phyloP scores from a whole-genome alignment of 2,888 invertebrate genomes.

The Podabrus alpinus region DNA sequence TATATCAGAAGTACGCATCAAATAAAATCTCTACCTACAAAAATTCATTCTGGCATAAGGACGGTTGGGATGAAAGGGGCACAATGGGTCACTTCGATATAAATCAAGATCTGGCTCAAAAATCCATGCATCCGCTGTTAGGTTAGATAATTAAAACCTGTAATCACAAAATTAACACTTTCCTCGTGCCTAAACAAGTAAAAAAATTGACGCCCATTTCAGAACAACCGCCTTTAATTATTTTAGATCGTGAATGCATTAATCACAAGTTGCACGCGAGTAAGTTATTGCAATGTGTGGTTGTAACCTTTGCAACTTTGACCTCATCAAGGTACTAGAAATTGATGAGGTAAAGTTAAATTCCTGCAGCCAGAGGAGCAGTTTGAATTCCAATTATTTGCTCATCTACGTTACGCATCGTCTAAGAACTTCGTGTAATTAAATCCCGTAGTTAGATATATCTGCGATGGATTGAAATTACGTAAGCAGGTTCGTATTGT shows the following conservation, averaged over 20 bases:
- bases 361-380: not conserved
- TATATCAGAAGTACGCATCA: too few relatives aligned
- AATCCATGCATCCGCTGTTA: too few relatives aligned
- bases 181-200: too few relatives aligned
- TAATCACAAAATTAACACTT: not conserved
- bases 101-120: too few relatives aligned
- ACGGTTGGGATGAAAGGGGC: too few relatives aligned
- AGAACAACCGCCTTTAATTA: not conserved
- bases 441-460: not conserved
- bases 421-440: not conserved
- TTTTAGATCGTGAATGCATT: not conserved
- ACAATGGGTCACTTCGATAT: too few relatives aligned
- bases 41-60: too few relatives aligned
- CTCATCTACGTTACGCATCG: not conserved
- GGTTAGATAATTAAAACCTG: too few relatives aligned
- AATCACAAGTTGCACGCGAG: conserved; percentile 16
- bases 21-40: too few relatives aligned
- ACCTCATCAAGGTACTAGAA: conserved; percentile 6
- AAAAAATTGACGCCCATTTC: not conserved
- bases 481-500: not conserved
- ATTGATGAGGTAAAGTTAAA: not conserved
- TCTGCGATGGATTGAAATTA: not conserved
- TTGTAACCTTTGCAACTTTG: conserved; percentile 21
- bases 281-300: conserved; percentile 25
- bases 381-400: not conserved